These are phyloP conservation scores for Hepsetus odoe DNA, from an alignment of 2,113 vertebrate species.

Conservation along the genomic window DNA sequence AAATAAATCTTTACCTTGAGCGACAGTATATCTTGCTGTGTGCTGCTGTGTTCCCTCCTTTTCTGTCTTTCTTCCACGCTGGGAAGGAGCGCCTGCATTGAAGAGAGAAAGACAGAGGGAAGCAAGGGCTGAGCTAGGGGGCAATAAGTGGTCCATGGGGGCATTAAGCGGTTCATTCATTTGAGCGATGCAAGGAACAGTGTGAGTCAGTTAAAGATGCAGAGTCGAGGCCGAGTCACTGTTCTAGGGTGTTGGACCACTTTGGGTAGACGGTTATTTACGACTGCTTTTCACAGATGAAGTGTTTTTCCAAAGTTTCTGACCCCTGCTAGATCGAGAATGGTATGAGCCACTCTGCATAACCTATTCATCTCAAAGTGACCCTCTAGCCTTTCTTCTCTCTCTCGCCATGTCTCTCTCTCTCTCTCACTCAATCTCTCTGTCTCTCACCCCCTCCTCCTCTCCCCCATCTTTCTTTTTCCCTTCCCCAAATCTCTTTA, in stretches of 20 bases:
- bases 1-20: conserved; percentile 45
- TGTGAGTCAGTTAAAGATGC: background rate
- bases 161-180: background rate
- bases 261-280: background rate
- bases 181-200: background rate
- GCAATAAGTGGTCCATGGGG: too few relatives aligned
- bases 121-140: background rate
- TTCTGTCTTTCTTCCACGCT: conserved; percentile 19
- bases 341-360: conserved; percentile 76
- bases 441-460: conserved; percentile 58
- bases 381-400: conserved; percentile 62
- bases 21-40: background rate
- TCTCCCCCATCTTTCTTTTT: conserved; percentile 64
- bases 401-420: conserved; percentile 24
- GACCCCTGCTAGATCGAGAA: conserved; percentile 62
- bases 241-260: background rate
- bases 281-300: background rate
- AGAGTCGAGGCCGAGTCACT: background rate
- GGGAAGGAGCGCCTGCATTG: conserved; percentile 52
- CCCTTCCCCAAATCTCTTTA: conserved; percentile 76
- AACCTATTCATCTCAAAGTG: conserved; percentile 76
- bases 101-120: conserved; percentile 44
- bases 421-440: conserved; percentile 46
- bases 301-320: conserved; percentile 42
- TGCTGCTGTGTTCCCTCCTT: background rate